These are phyloP conservation scores for Acrossocheilus wenchowensis DNA, from an alignment of 2,797 vertebrate genomes.

Conservation along the genomic window DNA sequence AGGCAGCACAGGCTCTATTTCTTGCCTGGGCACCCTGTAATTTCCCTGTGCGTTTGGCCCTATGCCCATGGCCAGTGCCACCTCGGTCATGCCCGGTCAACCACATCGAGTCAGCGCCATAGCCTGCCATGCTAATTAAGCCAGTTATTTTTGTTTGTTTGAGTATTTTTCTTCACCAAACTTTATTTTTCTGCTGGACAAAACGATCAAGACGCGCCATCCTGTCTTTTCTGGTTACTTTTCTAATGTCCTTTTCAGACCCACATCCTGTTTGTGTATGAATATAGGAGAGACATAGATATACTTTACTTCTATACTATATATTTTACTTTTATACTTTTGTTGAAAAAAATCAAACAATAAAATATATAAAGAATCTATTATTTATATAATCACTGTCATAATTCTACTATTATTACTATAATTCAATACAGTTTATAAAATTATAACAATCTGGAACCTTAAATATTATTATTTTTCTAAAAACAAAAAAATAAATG, in stretches of 20 bases:
- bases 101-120: slow-evolving; percentile 67
- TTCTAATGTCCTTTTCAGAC: slow-evolving; percentile 73
- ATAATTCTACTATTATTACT: not conserved
- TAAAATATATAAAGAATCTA: slow-evolving; percentile 13
- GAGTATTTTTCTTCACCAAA: slow-evolving; percentile 55
- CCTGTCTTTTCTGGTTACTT: slow-evolving; percentile 67
- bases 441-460: not conserved
- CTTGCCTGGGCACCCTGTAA: slow-evolving; percentile 71
- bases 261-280: slow-evolving; percentile 53
- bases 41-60: slow-evolving; percentile 72
- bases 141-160: slow-evolving; percentile 74
- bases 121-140: slow-evolving; percentile 79
- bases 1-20: slow-evolving; percentile 54
- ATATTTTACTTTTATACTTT: not conserved
- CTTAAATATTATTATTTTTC: not conserved
- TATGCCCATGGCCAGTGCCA: slow-evolving; percentile 74
- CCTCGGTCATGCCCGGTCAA: slow-evolving; percentile 76
- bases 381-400: not conserved
- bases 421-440: not conserved
- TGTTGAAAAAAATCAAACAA: not conserved
- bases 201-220: slow-evolving; percentile 72
- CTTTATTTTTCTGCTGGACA: slow-evolving; percentile 53
- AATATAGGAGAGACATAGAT: slow-evolving; percentile 49
- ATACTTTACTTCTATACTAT: not conserved
- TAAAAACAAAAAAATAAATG: not conserved